Base-by-base conservation (phyloP, 1,140 invertebrate species). In the Hydropsyche tenuis region DNA sequence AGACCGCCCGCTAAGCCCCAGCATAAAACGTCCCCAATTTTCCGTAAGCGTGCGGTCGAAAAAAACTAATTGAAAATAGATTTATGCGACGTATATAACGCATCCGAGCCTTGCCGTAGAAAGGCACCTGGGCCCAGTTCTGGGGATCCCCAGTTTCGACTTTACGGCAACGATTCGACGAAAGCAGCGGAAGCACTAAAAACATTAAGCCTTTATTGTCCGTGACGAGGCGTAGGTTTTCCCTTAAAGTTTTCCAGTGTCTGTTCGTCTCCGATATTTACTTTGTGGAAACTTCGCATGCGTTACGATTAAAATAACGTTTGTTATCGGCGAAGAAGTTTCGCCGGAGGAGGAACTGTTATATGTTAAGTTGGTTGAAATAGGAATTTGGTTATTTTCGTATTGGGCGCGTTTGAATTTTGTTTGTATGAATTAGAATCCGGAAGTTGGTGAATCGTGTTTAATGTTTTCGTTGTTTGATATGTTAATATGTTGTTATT, bases 141-240 rank as follows among this genome's bases (percentile, higher is more conserved):
- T 53, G 22, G 22, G 51, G 51, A 43, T 5, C 37, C 37, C 37
- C n/a, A 16, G 6, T 53, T 16, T 16, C 16, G 48, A 5, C 5
- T 20, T 16, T 20, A 14, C 48, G 18, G 6, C n/a, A n/a, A n/a
- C n/a, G n/a, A n/a, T 37, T 37, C 30, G 30, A 37, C 30, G 9
- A 9, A n/a, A n/a, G n/a, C n/a, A 37, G 3, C 30, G 30, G 30
- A n/a, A n/a, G n/a, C n/a, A n/a, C n/a, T 68, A 45, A 68, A 68
- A 68, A 68, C 65, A 68, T 68, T 68, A 68, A 68, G 65, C 65
- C 42, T 68, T 68, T 68, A 68, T 68, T 68, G 45, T 16, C 65
- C 65, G 65, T 68, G 65, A 68, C 65, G 65, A 42, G 45, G 65
- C 18, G 37, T 25, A 68, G 45, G 65, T 68, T 68, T 68, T 68